Evolutionary conservation across 2,113 vertebrate genomes (phyloP).

Genomic region (Turnix velox): DNA sequence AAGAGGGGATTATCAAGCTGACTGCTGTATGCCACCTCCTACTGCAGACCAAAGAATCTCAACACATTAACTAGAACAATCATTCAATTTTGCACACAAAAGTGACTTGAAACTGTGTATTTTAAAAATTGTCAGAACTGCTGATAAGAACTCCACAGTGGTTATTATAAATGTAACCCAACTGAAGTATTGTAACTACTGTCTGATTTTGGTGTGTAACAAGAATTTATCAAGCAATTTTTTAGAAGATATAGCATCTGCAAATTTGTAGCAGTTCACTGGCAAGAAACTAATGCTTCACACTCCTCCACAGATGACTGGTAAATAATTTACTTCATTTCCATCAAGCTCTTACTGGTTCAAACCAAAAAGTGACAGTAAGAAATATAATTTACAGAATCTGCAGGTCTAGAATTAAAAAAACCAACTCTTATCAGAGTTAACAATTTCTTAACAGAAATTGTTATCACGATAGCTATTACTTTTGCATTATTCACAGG

Average conservation of each 20-base stretch:
- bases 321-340: neutral
- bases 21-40: neutral
- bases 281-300: constrained; percentile 18
- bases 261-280: neutral
- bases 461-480: neutral
- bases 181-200: neutral
- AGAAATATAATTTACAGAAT: neutral
- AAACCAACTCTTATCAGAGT: neutral
- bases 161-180: neutral
- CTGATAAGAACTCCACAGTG: neutral
- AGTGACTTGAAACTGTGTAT: neutral
- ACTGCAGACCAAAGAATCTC: neutral
- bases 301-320: neutral
- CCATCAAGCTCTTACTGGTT: neutral
- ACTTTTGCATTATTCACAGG: neutral
- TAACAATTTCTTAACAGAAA: neutral
- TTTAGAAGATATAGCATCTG: neutral
- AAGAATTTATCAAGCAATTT: neutral
- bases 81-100: neutral
- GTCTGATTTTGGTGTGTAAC: neutral
- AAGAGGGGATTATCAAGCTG: neutral
- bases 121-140: neutral
- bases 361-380: neutral
- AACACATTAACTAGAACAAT: neutral
- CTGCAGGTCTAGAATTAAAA: neutral